Evolutionary conservation across 2,797 vertebrate genomes (phyloP), one percentile per base, ranked within the genome.

Genomic region (Eospalax fontanierii): DNA sequence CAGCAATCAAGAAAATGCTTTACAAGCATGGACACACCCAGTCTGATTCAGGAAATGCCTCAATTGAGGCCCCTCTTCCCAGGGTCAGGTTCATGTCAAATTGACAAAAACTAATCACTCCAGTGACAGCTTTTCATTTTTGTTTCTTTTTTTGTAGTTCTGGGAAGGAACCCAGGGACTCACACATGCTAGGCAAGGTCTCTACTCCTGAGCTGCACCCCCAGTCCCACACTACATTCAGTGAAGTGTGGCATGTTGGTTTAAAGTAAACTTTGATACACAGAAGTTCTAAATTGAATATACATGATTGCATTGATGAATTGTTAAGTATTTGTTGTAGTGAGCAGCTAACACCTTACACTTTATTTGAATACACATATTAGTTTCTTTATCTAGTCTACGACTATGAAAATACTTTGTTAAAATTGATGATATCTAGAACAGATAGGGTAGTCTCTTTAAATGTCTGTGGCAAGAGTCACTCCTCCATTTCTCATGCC

Each of bases 401-500:
- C 14, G 61, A 75, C 78, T n/a, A n/a, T n/a, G n/a, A 73, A 82
- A 78, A 91, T 83, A 26, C 2, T 57, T 95, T 40, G 50, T 82
- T 89, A 94, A 95, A 87, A 81, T 46, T 86, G 18, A 40, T 86
- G 18, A 40, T 76, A 94, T 74, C 59, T 94, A 35, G 30, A 35
- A 35, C 78, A 92, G 28, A 87, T 4, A 90, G 35, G 30, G 79
- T 40, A 89, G 84, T 85, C 26, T 81, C 38, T 30, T 89, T 87
- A 92, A 73, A 76, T 76, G 73, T 95, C 68, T 73, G 43, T 82
- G 21, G 4, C 66, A 21, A 68, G 61, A 78, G 26, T 83, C 84
- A 61, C 8, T 68, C 74, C 86, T 68, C 35, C 14, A n/a, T 54
- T 68, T 74, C 87, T 71, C 70, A 30, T 59, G 65, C 43, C 46